Base-by-base conservation (phyloP, 2,888 invertebrate genomes). In the Alloplasta piceator region DNA sequence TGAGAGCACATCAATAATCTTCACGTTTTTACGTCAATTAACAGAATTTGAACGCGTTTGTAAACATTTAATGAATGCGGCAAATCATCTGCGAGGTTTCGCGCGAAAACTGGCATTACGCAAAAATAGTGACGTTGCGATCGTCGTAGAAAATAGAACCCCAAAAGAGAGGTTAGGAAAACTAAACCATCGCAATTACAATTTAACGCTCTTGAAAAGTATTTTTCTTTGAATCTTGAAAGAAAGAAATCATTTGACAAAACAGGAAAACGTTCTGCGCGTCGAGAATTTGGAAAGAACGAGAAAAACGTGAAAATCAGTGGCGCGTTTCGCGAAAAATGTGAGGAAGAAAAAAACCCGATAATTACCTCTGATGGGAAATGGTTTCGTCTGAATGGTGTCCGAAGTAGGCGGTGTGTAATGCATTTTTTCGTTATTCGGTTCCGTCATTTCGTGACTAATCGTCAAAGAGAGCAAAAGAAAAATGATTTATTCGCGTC, bases 381-480 rank as follows among this genome's bases (percentile, higher is more conserved):
- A 97, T 80, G 97, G 97, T 93, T 97, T 97, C 56, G 97, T 97
- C 94, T 96, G 96, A 68, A 97, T 96, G 60, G 97, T 97, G 91
- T 97, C 97, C 79, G 96, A 95, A 7, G 96, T 96, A 67, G 97
- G 96, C 79, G 96, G 96, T 89, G 91, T 91, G 82, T 91, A 91
- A 82, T 91, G 92, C 90, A 90, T 91, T 48, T 81, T 78, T 78
- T 91, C 89, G 79, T 70, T 78, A 56, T 75, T 78, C 36, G 82
- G 63, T 76, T 86, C 85, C 78, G 82, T 86, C 87, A 86, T 87
- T 72, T 81, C 83, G 76, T 26, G 26, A 52, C 41, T 39, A 36
- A 48, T 36, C n/a, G 26, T 26, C 26, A 26, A 26, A 26, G 26
- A 26, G 26, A 26, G 26, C n/a, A n/a, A 26, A 9, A 43, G 52